These are phyloP conservation scores for Peromyscus melanophrys DNA, from an alignment of 2,797 vertebrate genomes.

Conservation along the genomic window DNA sequence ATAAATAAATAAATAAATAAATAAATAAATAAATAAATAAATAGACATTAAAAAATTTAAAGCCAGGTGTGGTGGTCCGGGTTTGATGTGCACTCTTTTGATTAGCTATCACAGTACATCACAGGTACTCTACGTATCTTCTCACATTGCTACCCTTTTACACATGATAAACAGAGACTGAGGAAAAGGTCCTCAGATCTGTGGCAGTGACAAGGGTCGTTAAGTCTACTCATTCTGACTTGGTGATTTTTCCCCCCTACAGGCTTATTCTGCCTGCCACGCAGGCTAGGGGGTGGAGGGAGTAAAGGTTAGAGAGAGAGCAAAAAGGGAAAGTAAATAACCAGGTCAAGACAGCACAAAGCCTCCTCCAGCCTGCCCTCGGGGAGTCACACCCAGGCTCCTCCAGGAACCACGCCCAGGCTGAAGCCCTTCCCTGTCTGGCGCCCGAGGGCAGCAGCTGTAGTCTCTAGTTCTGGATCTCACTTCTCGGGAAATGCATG, in stretches of 20 bases:
- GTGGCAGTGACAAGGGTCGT: background rate
- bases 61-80: background rate
- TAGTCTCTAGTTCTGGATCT: background rate
- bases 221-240: background rate
- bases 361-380: background rate
- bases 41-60: background rate
- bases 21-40: background rate
- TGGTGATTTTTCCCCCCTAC: background rate
- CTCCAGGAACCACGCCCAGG: background rate
- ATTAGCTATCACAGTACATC: background rate
- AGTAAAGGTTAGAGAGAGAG: background rate
- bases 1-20: background rate
- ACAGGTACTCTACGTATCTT: rapidly evolving
- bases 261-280: background rate
- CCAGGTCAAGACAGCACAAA: background rate
- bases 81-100: background rate
- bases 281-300: background rate
- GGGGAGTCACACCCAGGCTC: background rate
- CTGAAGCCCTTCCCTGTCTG: no score
- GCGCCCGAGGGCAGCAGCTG: background rate
- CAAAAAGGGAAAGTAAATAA: background rate
- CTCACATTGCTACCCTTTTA: background rate
- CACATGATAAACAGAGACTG: background rate
- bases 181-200: background rate
- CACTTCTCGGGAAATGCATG: background rate